Conservation (phyloP, 2,113 vertebrate species). For the Halichoerus grypus region DNA sequence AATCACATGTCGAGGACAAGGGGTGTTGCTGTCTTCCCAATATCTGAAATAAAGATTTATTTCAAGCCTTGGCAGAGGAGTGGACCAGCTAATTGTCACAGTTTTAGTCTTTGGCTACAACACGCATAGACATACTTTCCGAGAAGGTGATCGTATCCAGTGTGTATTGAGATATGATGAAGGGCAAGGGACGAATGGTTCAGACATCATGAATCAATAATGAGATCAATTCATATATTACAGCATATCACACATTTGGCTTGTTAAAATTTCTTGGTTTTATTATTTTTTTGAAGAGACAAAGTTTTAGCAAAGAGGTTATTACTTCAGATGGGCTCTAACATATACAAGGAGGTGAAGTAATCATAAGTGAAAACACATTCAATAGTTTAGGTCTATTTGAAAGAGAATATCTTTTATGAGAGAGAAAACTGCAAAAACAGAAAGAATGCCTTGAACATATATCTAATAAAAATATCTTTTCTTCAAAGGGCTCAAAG, state of each 20-base stretch:
- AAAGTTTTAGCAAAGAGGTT: conserved; percentile 63
- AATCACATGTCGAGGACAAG: conserved; percentile 50
- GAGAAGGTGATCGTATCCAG: neutral
- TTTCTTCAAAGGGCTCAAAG: conserved; percentile 77
- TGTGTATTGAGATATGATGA: neutral
- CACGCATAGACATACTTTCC: neutral
- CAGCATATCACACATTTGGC: neutral
- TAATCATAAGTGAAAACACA: conserved; percentile 77
- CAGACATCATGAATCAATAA: conserved; percentile 60
- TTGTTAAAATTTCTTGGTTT: conserved; percentile 35
- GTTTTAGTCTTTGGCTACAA: conserved; percentile 47
- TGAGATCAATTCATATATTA: conserved; percentile 12
- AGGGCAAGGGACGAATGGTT: neutral
- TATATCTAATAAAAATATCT: conserved; percentile 80
- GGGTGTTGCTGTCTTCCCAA: conserved; percentile 58
- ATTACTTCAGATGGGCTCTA: conserved; percentile 49
- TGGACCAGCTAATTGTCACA: conserved; percentile 10
- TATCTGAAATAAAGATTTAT: conserved; percentile 73
- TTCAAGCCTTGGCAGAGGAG: conserved; percentile 47
- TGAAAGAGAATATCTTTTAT: conserved; percentile 79
- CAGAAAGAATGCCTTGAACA: conserved; percentile 81
- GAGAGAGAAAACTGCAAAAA: conserved; percentile 73
- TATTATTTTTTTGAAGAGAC: conserved; percentile 58
- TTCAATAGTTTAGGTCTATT: conserved; percentile 69
- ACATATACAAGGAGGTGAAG: conserved; percentile 56